Conservation (phyloP, 2,113 vertebrate genomes). For the Benitochromis conjunctus region DNA sequence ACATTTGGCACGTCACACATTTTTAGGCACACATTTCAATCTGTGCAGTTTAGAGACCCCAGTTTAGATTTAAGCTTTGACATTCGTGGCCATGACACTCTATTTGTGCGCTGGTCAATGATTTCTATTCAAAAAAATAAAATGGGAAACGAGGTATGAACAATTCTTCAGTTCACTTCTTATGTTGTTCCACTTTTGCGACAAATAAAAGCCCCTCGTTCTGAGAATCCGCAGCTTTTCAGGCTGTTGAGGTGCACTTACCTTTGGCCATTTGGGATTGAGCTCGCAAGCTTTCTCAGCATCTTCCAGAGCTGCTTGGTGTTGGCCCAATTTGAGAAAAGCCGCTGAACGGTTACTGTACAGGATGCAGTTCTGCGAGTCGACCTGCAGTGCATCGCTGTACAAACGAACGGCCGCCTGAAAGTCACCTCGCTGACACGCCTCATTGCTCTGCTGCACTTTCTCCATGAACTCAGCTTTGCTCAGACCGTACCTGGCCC, state of each 20-base stretch:
- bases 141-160: not conserved
- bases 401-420: conserved; percentile 84
- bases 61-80: not conserved
- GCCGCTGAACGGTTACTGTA: conserved; percentile 95
- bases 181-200: not conserved
- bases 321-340: conserved; percentile 85
- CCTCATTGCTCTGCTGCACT: conserved; percentile 93
- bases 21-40: not conserved
- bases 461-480: conserved; percentile 96
- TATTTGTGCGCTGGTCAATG: not conserved
- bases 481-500: conserved; percentile 73
- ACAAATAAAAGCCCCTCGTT: not conserved
- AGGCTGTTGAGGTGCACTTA: conserved; percentile 56
- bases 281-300: conserved; percentile 87
- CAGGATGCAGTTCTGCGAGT: conserved; percentile 96
- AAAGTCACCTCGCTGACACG: conserved; percentile 91
- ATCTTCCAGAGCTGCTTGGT: conserved; percentile 87
- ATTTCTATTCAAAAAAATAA: not conserved
- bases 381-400: conserved; percentile 83
- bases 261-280: conserved; percentile 98
- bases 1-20: not conserved
- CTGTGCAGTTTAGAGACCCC: not conserved
- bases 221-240: not conserved
- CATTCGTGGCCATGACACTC: not conserved
- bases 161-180: not conserved